Base-by-base conservation (phyloP, 2,797 vertebrate species). In the Coreius guichenoti region DNA sequence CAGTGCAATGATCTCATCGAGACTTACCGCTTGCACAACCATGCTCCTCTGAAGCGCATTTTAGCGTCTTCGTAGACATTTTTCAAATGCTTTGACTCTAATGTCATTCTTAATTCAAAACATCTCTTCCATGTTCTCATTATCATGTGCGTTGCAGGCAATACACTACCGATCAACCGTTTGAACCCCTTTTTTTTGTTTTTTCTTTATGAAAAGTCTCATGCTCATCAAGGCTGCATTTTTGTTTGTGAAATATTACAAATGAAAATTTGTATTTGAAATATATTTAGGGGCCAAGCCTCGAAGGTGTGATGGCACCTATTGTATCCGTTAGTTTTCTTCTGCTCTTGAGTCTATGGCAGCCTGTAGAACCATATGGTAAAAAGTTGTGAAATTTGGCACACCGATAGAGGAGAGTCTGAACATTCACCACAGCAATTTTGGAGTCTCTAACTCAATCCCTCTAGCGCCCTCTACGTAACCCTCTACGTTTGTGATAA, bases 11-110 rank as follows among this genome's bases (percentile, higher is more conserved):
- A 87, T 45, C 82, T 89, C 87, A 87, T 80, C 58, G 16, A 63
- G 83, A 80, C 83, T 58, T 73, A 12, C 26, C 12, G 65, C 84
- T 88, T 86, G 79, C 84, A 86, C 88, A 87, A 86, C 39, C 82
- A 16, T 54, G 29, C 81, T 69, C 36, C n/a, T 26, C 54, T 58
- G 36, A 83, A 67, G 68, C 26, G 43, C 43, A 4, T 69, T 86
- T 81, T 72, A 78, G 69, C 54, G 58, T 69, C 72, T 68, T 79
- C 45, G 11, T 31, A 39, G 43, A 74, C 54, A 87, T 89, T 81
- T 80, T 82, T 89, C 67, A 77, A 23, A 83, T 85, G 75, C 49
- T 83, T 87, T 61, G 26, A 26, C 65, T 81, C 73, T 83, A 70
- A 85, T 63, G 39, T 43, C 16, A 68, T 77, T 67, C 9, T 69